Evolutionary conservation across 2,113 vertebrate genomes (phyloP), one percentile per base, ranked within the genome.

Genomic region (Trematocara nigrifrons): DNA sequence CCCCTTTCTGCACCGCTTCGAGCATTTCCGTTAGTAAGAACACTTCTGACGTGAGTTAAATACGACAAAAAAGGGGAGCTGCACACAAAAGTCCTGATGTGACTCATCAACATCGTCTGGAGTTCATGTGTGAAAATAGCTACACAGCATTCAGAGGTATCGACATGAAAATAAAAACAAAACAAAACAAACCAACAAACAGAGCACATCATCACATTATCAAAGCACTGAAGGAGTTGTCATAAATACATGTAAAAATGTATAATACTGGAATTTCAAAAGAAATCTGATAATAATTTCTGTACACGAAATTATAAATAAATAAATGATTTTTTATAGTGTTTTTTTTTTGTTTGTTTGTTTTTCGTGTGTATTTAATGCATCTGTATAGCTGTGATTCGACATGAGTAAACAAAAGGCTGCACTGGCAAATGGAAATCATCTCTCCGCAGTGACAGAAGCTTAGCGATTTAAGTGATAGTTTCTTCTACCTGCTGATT

Each of bases 401-500:
- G 13, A 82, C 38, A 53, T 47, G 15, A 69, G 35, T 53, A 85
- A 88, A 90, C 84, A 89, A 88, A 83, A 56, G 13, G 16, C 86
- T 61, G 85, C 79, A 53, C 83, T 45, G 81, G 76, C 80, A 59
- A 86, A 81, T 33, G 86, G 80, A 89, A 76, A 82, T 54, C 59
- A n/a, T 84, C 83, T 83, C 4, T n/a, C 88, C 82, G 57, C 79
- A 38, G 84, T 20, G 12, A 79, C 82, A 86, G 40, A 85, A 89
- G 80, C 83, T 53, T 29, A 89, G 81, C 79, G 64, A 79, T 52
- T 88, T 35, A 76, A 91, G 33, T 38, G 61, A 88, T 82, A 52
- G 31, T 79, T 79, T 61, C 56, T 90, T 88, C 90, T 90, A 87
- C 89, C 91, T 92, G 85, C 86, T 47, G 81, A 89, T 64, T 84